Conservation (phyloP, 2,797 vertebrate species). For the Arremon aurantiirostris region DNA sequence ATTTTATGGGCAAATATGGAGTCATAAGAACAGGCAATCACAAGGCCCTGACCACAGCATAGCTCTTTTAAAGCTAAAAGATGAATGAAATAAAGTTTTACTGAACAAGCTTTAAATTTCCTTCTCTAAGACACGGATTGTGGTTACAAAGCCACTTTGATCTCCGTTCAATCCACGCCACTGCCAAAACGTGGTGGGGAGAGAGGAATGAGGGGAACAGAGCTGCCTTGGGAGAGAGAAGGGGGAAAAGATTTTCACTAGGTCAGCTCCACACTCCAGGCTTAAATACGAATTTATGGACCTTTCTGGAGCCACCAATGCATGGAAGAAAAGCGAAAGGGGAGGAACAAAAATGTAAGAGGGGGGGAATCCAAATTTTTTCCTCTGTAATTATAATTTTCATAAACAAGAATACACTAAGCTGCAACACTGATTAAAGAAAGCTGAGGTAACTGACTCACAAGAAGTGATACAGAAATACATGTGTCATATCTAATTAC, state of each 20-base stretch:
- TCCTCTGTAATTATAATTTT: neutral
- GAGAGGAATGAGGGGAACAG: neutral
- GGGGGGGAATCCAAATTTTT: rapidly evolving
- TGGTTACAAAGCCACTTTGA: constrained; percentile 20
- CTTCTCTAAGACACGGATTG: neutral
- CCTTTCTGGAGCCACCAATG: neutral
- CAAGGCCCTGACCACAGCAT: neutral
- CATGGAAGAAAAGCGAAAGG: neutral
- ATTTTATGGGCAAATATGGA: constrained; percentile 6
- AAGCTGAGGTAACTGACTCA: neutral
- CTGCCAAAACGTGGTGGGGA: neutral
- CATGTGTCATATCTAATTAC: rapidly evolving
- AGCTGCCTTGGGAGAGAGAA: neutral
- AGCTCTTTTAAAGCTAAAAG: constrained; percentile 2
- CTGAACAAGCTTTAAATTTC: neutral
- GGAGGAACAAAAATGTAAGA: neutral
- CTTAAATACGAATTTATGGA: neutral
- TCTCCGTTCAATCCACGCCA: neutral
- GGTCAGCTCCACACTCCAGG: neutral
- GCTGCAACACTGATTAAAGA: neutral
- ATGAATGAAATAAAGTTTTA: constrained; percentile 14
- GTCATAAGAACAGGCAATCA: neutral
- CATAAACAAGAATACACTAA: neutral
- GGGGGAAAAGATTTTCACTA: neutral
- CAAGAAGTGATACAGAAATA: neutral